Conservation (phyloP, 2,888 invertebrate genomes). For the Hetaerina titia region DNA sequence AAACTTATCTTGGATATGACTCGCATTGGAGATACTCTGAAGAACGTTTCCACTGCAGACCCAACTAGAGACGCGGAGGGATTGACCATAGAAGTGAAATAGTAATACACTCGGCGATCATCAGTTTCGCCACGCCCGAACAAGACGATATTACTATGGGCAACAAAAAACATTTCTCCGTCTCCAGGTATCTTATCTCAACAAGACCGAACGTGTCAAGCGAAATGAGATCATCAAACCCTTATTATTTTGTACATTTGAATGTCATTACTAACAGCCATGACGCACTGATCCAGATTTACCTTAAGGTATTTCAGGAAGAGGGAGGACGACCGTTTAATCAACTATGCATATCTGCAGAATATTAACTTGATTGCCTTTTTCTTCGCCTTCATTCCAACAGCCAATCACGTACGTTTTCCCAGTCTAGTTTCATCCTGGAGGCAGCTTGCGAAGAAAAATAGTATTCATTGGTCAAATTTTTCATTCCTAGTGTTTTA, state of each 20-base stretch:
- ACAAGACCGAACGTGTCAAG: not conserved
- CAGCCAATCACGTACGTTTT: not conserved
- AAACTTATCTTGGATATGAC: too few relatives aligned
- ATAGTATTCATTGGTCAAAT: not conserved
- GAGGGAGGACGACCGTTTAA: not conserved
- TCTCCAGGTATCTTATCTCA: not conserved
- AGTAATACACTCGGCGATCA: too few relatives aligned
- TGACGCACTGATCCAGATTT: not conserved
- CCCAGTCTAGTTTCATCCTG: not conserved
- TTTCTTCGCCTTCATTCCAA: not conserved
- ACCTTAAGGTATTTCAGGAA: not conserved
- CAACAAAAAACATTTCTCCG: not conserved
- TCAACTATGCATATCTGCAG: not conserved
- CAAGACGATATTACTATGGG: not conserved
- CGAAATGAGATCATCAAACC: not conserved
- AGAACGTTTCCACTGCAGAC: too few relatives aligned
- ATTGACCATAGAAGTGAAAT: too few relatives aligned
- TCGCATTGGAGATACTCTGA: too few relatives aligned
- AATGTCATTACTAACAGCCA: not conserved
- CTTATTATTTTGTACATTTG: not conserved
- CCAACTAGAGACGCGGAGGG: too few relatives aligned
- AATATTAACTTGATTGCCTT: not conserved
- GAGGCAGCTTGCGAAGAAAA: not conserved
- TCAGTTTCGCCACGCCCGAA: not conserved
- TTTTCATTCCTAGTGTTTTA: not conserved